Percentiles rank a stretch among this genome's conserved stretches.
Conservation (phyloP, 2,113 vertebrate species). For the Acrocephalus arundinaceus region DNA sequence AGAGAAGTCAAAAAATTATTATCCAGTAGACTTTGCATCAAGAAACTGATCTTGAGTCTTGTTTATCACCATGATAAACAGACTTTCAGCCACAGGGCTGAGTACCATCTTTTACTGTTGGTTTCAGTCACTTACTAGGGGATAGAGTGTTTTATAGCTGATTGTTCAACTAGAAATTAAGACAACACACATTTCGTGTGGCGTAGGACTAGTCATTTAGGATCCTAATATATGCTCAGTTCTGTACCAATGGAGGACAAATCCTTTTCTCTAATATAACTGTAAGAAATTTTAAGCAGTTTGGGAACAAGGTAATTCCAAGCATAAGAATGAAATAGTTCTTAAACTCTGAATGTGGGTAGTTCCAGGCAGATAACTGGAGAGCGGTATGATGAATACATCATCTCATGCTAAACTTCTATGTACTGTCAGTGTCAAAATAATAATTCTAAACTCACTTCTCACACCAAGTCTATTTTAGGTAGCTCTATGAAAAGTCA, state of each 20-base stretch:
- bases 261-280: background rate
- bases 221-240: background rate
- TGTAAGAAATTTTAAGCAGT: background rate
- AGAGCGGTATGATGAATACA: background rate
- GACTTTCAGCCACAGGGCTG: background rate
- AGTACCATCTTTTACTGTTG: background rate
- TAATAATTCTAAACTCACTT: background rate
- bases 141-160: background rate
- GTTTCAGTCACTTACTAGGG: background rate
- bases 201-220: background rate
- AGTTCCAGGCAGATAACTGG: background rate
- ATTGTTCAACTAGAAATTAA: background rate
- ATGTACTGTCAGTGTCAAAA: background rate
- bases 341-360: background rate
- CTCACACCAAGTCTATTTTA: constrained; percentile 9
- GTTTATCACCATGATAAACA: background rate
- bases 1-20: background rate
- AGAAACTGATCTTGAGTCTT: background rate
- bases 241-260: background rate
- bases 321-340: background rate
- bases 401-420: background rate
- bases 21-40: background rate
- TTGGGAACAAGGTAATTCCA: background rate
- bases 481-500: background rate
- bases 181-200: background rate